phyloP scores from a whole-genome alignment of 2,113 vertebrate species.

The Eublepharis macularius region DNA sequence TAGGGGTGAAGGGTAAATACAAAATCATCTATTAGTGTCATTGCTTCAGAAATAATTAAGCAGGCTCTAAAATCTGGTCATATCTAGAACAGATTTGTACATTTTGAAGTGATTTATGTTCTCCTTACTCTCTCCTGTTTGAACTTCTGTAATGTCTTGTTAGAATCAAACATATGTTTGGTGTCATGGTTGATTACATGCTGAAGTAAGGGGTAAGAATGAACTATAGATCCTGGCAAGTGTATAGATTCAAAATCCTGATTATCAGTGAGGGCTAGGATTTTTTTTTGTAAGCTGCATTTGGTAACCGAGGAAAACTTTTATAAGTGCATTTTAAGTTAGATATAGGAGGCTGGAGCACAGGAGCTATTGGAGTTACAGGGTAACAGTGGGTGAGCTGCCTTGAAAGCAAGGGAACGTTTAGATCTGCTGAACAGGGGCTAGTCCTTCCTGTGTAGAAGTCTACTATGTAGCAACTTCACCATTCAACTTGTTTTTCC shows the following conservation, averaged over 20 bases:
- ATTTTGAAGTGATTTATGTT: not conserved
- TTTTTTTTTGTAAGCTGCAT: not conserved
- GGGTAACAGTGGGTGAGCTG: not conserved
- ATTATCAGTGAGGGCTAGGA: not conserved
- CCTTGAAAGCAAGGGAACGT: conserved; percentile 41
- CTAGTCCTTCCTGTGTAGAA: not conserved
- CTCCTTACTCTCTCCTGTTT: not conserved
- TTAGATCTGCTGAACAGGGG: conserved; percentile 26
- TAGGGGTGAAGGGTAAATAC: not conserved
- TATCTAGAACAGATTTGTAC: not conserved
- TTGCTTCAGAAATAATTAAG: not conserved
- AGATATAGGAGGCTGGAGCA: conserved; percentile 15
- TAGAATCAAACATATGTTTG: not conserved
- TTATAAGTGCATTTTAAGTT: not conserved
- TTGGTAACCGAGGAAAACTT: conserved; percentile 1
- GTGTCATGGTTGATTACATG: not conserved
- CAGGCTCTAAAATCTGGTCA: not conserved
- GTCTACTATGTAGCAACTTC: conserved; percentile 32
- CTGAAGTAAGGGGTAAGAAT: not conserved
- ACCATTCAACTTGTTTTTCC: not conserved
- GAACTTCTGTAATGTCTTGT: not conserved
- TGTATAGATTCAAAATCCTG: conserved; percentile 7
- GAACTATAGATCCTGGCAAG: not conserved
- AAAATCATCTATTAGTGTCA: not conserved
- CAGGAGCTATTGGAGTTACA: not conserved